Evolutionary conservation across 2,888 invertebrate species (phyloP), one percentile per base, ranked within the genome.

Genomic region (Bellardia bayeri): DNA sequence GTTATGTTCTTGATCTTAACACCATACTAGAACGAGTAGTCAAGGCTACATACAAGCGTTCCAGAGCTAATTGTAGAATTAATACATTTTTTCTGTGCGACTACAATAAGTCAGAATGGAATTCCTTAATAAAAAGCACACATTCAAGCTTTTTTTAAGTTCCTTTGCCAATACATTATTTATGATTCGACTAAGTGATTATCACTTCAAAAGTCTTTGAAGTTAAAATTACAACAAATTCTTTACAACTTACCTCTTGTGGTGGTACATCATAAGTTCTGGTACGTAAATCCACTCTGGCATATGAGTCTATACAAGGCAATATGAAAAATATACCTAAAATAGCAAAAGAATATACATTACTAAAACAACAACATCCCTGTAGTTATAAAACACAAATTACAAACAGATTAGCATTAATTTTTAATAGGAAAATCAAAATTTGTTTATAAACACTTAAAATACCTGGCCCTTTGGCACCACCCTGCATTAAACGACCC

Each of bases 231-330:
- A 37, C 37, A 37, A 40, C 16, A n/a, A 64, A 2, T 42, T 49
- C 45, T 7, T 7, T 8, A 14, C 8, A 23, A 91, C 91, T 91
- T 95, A 98, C 99, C 96, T 99, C 99, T 95, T 99, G 99, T 0
- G 99, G 99, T 69, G 99, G 99, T 64, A 99, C 98, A 92, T 99
- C 99, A 93, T 99, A 99, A 0, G 98, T 98, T 88, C 97, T 96
- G 2, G 99, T 99, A 68, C 99, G 96, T 88, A 99, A 95, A 93
- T 99, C 99, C 23, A 99, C 98, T 89, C 98, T 96, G 45, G 98
- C 97, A 93, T 99, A 99, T 66, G 97, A 97, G 93, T 98, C 99
- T 92, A 99, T 98, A 94, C 99, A 99, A 0, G 99, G 99, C 89
- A 99, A 94, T 88, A 99, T 98, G 95, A 99, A 99, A 94, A 99